Evolutionary conservation across 2,797 vertebrate species (phyloP).

Genomic region (Parotocinclus haroldoi): DNA sequence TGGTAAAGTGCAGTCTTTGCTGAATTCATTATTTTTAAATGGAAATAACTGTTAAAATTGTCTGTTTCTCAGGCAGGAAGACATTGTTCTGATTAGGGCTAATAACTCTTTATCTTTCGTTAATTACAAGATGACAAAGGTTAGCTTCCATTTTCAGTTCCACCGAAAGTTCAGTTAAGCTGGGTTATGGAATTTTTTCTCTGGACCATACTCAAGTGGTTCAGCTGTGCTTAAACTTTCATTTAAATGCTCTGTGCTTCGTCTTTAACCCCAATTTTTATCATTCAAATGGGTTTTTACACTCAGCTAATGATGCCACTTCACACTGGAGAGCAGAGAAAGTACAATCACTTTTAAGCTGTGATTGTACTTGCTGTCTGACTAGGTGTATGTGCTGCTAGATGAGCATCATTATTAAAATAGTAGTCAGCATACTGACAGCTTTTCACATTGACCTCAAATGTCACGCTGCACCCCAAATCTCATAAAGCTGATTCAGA

Average conservation of each 20-base stretch:
- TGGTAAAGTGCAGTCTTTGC: constrained; percentile 75
- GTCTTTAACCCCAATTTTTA: constrained; percentile 62
- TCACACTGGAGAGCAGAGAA: background rate
- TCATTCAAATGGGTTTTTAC: constrained; percentile 27
- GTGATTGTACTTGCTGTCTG: too few relatives aligned
- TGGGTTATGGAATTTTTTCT: constrained; percentile 41
- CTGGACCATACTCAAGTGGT: constrained; percentile 55
- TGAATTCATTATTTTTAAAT: constrained; percentile 70
- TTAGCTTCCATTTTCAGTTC: constrained; percentile 71
- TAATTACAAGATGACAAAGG: constrained; percentile 66
- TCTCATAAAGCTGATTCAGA: background rate
- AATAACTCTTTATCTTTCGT: constrained; percentile 70
- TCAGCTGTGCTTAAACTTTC: constrained; percentile 59
- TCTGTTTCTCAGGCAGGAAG: constrained; percentile 64
- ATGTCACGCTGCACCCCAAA: too few relatives aligned
- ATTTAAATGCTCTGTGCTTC: constrained; percentile 60
- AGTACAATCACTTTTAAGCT: too few relatives aligned
- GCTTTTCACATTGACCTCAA: too few relatives aligned
- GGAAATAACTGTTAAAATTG: constrained; percentile 61
- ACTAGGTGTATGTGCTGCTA: too few relatives aligned
- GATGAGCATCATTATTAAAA: too few relatives aligned
- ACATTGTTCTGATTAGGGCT: constrained; percentile 65
- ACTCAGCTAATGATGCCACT: constrained; percentile 22
- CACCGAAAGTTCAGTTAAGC: constrained; percentile 71
- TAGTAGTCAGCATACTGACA: too few relatives aligned